Conservation (phyloP, 2,888 invertebrate species). For the Nezara viridula region DNA sequence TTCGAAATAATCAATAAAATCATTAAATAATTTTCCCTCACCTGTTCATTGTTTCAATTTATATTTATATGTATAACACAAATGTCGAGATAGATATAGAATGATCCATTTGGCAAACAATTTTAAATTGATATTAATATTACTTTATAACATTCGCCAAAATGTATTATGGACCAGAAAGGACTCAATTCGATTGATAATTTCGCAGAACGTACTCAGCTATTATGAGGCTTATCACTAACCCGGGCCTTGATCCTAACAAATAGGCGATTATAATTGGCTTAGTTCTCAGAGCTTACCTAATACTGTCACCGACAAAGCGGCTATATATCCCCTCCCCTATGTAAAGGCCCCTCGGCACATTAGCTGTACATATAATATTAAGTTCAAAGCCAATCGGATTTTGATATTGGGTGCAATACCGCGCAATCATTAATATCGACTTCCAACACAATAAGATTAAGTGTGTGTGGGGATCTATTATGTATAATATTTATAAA, state of each 20-base stretch:
- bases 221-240: neutral
- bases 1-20: no score
- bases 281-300: neutral
- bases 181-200: neutral
- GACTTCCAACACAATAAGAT: no score
- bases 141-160: no score
- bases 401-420: neutral
- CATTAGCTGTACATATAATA: neutral
- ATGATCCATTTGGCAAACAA: no score
- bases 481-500: no score
- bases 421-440: neutral
- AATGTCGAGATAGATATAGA: no score
- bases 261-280: constrained; percentile 1
- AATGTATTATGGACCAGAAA: no score
- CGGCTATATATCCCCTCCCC: neutral
- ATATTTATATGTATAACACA: no score
- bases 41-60: no score
- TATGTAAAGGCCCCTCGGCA: neutral
- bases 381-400: neutral
- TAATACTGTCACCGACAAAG: neutral
- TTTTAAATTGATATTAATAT: no score
- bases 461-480: no score
- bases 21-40: no score
- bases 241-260: neutral
- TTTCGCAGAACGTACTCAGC: neutral